Conservation (phyloP, 1,140 invertebrate genomes). For the Sitobion miscanthi region DNA sequence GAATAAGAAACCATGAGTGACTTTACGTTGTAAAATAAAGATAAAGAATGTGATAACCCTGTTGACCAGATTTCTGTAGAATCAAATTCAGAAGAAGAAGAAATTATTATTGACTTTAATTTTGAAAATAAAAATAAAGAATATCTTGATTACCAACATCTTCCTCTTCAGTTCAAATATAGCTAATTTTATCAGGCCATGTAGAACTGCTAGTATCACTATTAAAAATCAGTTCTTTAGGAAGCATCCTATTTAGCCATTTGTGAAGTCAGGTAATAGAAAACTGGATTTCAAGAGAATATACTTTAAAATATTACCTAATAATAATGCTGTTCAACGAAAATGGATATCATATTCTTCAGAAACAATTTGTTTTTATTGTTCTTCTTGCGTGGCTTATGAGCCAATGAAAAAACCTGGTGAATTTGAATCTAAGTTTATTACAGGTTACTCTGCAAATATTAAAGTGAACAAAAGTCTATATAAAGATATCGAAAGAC, state of each 20-base stretch:
- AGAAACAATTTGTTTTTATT: background rate
- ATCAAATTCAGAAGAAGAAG: background rate
- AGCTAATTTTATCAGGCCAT: background rate
- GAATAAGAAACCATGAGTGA: no score
- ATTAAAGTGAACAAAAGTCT: background rate
- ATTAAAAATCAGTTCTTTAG: background rate
- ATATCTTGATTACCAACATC: background rate
- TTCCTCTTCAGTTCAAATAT: background rate
- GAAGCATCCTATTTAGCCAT: conserved; percentile 4
- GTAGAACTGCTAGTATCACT: background rate
- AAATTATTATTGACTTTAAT: background rate
- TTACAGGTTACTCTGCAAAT: background rate
- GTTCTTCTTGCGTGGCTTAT: conserved; percentile 7
- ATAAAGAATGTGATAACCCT: background rate
- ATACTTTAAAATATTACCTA: background rate
- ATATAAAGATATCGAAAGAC: background rate
- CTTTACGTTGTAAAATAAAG: no score
- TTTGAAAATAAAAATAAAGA: background rate
- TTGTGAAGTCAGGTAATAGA: background rate
- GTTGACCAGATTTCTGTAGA: background rate
- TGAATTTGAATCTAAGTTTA: background rate
- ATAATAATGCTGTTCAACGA: conserved; percentile 3
- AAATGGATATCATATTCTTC: conserved; percentile 35
- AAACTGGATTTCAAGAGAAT: conserved; percentile 8
- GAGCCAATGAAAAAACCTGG: background rate